Evolutionary conservation across 2,797 vertebrate genomes (phyloP), one percentile per base, ranked within the genome.

Genomic region (Sciaenops ocellatus): DNA sequence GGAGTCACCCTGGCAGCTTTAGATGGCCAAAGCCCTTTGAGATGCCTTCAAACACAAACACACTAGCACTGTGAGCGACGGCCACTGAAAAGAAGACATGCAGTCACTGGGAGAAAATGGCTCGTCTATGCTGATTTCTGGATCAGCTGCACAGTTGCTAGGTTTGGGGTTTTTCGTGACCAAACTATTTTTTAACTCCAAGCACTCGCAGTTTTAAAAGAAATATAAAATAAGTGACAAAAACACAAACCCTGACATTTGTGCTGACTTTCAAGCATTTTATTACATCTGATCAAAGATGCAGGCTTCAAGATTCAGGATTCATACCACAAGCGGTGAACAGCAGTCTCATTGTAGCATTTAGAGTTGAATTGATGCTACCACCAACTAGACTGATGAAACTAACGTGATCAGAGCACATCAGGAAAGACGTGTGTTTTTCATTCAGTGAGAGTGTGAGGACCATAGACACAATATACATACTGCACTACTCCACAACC

Each of bases 1-100:
- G 3, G 46, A 3, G 56, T 64, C 0, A 1, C 30, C 60, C 48
- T 76, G 79, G 72, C 54, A 76, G 65, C 18, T 56, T 24, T 51
- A 42, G 59, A 66, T 17, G 47, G 48, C 18, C 56, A 54, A 72
- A 63, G n/a, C 20, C 47, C n/a, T 80, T 73, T 69, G 55, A 69
- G 69, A 79, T 70, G 55, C 61, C 72, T 73, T 76, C 55, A 51
- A 65, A 73, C 42, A 69, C 68, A 74, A 80, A 79, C 42, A n/a
- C 57, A 55, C 48, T 67, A 74, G 56, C 54, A 11, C 44, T 12
- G 47, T 67, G 50, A 74, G 50, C 34, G 2, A 38, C 24, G 22
- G n/a, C 62, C 48, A 44, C 42, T 50, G 64, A 79, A 60, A 48
- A 46, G 30, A 80, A 75, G 63, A 69, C 47, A 38, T 48, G 34